Base-by-base conservation (phyloP, 2,113 vertebrate genomes). In the Chlorodrepanis virens region DNA sequence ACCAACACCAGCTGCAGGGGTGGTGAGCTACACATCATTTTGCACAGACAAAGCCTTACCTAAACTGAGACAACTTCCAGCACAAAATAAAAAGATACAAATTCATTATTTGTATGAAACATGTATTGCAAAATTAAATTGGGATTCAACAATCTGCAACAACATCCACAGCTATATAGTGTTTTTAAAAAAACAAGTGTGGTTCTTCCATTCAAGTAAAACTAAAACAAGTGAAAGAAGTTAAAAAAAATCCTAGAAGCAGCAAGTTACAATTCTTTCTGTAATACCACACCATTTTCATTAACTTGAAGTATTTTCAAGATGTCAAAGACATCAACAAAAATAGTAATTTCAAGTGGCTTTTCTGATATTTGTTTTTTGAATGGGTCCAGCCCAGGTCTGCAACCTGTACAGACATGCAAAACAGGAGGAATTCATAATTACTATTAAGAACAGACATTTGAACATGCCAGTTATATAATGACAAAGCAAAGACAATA, bases 341-440 rank as follows among this genome's bases (percentile, higher is more conserved):
- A 92, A 93, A 84, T 27, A 82, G 50, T 85, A 93, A 91, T 96
- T 93, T 90, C 93, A 95, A 97, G 91, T 95, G 97, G 97, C 95
- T 94, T 97, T 96, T 97, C 59, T 97, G 64, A 42, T 94, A 77
- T 6, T 72, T 94, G 45, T 39, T 39, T 87, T 96, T 68, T 81
- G 75, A 97, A 91, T 97, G 98, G 98, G 97, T 97, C 99, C 98
- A 97, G 98, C 98, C 98, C 98, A 97, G 74, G 93, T 98, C 98
- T 98, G 98, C 96, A 98, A 97, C 98, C 98, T 92, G 98, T 97
- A 97, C 98, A 98, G 98, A 98, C 92, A 93, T 8, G 83, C 57
- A 96, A 90, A 96, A 88, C 89, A 95, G 93, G 90, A 90, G 86
- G 83, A 93, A 81, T 57, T 97, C 40, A 93, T 25, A 93, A 94